Base-by-base conservation (phyloP, 2,888 invertebrate species). In the Seira sanloemensis region DNA sequence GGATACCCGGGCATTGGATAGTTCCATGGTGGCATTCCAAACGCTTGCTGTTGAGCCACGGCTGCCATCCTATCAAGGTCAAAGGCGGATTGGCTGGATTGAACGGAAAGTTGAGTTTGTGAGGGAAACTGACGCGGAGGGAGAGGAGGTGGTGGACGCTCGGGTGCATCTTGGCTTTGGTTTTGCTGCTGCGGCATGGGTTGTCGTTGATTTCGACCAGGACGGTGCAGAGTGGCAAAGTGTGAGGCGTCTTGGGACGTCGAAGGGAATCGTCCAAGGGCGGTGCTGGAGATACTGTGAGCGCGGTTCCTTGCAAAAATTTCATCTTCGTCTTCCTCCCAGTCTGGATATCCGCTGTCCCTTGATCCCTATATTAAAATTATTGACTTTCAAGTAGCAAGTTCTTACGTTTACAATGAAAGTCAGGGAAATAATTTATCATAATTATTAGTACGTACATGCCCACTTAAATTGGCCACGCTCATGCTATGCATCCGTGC, bases 291-390 rank as follows among this genome's bases (percentile, higher is more conserved):
- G 58, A 89, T 16, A 93, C 92, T 0, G 92, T 92, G 75, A 91
- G 92, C 1, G 91, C 92, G 37, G 91, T 89, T 46, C 90, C 91
- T 72, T 58, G 87, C 81, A 19, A 88, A 88, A n/a, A 87, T 84
- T 4, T 89, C 87, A 1, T 89, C 88, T 72, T 88, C 87, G 4
- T 88, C 88, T 21, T 89, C 90, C 78, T 92, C 92, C 91, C 92
- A 92, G 78, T 92, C 92, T 16, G 91, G 91, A 89, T 92, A 92
- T 19, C 92, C 91, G 86, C 91, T 91, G 85, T 92, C 91, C 84
- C 91, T 91, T 25, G 91, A 90, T 71, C 91, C 91, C 91, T 92
- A 88, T 62, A 37, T 77, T 37, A 58, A 46, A 68, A 7, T 26
- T 27, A 26, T 58, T n/a, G 1, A 16, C 12, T 68, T 58, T 27